Evolutionary conservation across 2,113 vertebrate genomes (phyloP), one percentile per base, ranked within the genome.

Genomic region (Chaetorhynchus papuensis): DNA sequence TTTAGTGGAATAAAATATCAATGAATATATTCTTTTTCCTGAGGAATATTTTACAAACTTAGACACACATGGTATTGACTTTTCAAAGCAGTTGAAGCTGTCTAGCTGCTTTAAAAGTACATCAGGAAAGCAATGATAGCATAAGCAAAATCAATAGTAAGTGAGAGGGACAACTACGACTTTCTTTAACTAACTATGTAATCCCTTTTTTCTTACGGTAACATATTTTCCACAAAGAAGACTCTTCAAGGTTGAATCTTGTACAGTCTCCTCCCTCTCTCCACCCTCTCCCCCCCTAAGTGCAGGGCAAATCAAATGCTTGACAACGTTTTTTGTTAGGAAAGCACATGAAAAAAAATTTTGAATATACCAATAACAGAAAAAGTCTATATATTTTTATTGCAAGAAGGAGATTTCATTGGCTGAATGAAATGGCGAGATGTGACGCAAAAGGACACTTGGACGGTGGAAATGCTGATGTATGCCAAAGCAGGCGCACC

Each of bases 381-480:
- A 97, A 97, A 98, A 97, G 96, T 97, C 94, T 96, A 96, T 97
- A 97, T 97, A 98, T 98, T 97, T 98, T 98, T 98, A 98, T 97
- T 97, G 80, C 89, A 92, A 96, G 81, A 81, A 89, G 90, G 76
- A 97, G 94, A 91, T 98, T 97, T 97, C 98, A 98, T 99, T 99
- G 99, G 99, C 98, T 97, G 97, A 98, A 96, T 98, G 96, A 96
- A 96, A 98, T 99, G 99, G 99, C 98, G 98, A 99, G 99, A 99
- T 99, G 98, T 99, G 99, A 99, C 99, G 98, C 98, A 97, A 97
- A 97, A 98, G 98, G 98, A 98, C 97, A 98, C 92, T 98, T 98
- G 98, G 98, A 98, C 96, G 97, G 96, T 98, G 97, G 98, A 98
- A 98, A 97, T 94, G 97, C 95, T 96, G 97, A 97, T 97, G 98